These are phyloP conservation scores for Podarcis muralis DNA, from an alignment of 2,113 vertebrate species.

Conservation along the genomic window DNA sequence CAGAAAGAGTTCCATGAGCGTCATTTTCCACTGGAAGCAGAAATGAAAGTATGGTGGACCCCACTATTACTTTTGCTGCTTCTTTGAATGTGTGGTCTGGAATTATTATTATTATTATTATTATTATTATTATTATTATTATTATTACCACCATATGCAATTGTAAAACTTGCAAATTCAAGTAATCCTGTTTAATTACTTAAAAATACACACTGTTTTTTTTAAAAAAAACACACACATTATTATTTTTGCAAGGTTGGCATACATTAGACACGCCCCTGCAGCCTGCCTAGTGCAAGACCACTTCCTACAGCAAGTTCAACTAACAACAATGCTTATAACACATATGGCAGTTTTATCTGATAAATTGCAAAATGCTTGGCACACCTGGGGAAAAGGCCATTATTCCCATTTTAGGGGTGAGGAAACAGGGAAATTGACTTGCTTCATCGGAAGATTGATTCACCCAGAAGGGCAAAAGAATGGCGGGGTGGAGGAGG, in stretches of 20 bases:
- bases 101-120: too few relatives aligned
- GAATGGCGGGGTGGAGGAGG: neutral
- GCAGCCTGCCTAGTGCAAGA: neutral
- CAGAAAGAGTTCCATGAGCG: neutral
- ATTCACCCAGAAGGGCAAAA: conserved; percentile 6
- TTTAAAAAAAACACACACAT: neutral
- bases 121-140: too few relatives aligned
- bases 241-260: neutral
- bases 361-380: conserved; percentile 24
- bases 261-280: neutral
- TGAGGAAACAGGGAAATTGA: conserved; percentile 22
- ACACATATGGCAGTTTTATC: conserved; percentile 28
- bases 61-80: neutral
- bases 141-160: neutral
- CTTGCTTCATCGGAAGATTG: conserved; percentile 33
- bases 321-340: conserved; percentile 4
- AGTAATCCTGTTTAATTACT: neutral
- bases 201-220: neutral
- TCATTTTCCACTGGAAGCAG: neutral
- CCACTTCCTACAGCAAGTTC: conserved; percentile 21
- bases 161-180: neutral
- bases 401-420: conserved; percentile 20
- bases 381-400: conserved; percentile 35
- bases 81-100: neutral
- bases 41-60: neutral